Evolutionary conservation across 2,888 invertebrate genomes (phyloP), one percentile per base, ranked within the genome.

Genomic region (Auanema freiburgensis): DNA sequence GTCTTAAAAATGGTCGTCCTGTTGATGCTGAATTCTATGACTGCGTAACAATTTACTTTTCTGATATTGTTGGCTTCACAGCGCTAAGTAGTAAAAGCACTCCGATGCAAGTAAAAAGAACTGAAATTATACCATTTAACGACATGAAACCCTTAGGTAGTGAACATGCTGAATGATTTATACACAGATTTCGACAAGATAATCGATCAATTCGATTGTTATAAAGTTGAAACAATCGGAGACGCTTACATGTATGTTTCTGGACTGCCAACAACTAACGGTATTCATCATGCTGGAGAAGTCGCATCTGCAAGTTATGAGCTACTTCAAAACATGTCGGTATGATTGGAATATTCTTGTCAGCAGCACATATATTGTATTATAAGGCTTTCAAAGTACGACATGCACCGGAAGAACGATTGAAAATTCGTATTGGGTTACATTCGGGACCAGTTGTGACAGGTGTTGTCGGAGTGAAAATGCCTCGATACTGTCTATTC

Each of bases 171-270:
- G 51, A 93, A 93, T 83, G 92, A 92, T 81, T 86, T 93, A 56
- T 93, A 93, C 85, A 92, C 92, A 0, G 89, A 90, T 77, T 92
- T 92, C 81, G 93, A 93, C 83, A 90, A 91, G 0, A 91, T 92
- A 65, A 91, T 93, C 79, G 91, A 74, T 58, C 58, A 57, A 25
- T 74, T 72, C 50, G 74, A 74, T 59, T 70, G 70, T 44, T 74
- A 74, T 57, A 74, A 74, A 50, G 73, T 73, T 16, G 23, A 21
- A 21, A 72, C 74, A 0, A 74, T 72, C 49, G 72, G 72, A 43
- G 74, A 72, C 51, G 74, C 72, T 1, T 72, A 74, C 58, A 71
- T 72, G 72, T 72, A 67, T 56, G 74, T 72, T 0, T 72, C 72
- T 14, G 74, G 74, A 2, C 63, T 74, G 42, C 74, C 74, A 0